phyloP scores from a whole-genome alignment of 2,113 vertebrate genomes.

The Hippocampus zosterae region DNA sequence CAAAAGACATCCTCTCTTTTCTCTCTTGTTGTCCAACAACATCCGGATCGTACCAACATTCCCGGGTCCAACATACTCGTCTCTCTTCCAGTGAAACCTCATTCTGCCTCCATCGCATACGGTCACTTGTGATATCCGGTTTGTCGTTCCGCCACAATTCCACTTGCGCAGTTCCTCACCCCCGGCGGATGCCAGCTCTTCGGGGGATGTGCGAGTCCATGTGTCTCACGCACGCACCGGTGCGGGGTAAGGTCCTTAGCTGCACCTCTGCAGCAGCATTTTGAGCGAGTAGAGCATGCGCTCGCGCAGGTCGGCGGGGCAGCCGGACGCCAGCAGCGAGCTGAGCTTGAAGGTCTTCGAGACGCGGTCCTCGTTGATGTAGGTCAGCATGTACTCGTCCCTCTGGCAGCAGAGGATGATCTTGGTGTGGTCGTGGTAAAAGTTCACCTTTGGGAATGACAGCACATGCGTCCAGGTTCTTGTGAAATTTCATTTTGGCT shows the following conservation, averaged over 20 bases:
- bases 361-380: conserved; percentile 93
- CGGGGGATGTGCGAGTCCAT: not conserved
- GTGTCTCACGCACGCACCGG: not conserved
- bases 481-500: not conserved
- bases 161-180: not conserved
- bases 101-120: conserved; percentile 61
- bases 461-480: not conserved
- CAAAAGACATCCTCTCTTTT: conserved; percentile 10
- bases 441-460: conserved; percentile 82
- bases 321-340: conserved; percentile 83
- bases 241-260: conserved; percentile 61
- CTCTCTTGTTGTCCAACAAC: conserved; percentile 9
- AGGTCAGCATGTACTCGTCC: conserved; percentile 91
- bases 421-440: conserved; percentile 98
- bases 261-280: conserved; percentile 92
- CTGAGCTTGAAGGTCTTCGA: conserved; percentile 87
- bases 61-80: conserved; percentile 37
- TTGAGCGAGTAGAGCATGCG: conserved; percentile 95
- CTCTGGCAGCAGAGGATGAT: conserved; percentile 90
- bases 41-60: conserved; percentile 78
- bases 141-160: conserved; percentile 5
- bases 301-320: conserved; percentile 81
- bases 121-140: conserved; percentile 26
- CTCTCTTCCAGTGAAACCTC: conserved; percentile 18
- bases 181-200: not conserved